Evolutionary conservation across 2,888 invertebrate species (phyloP), one percentile per base, ranked within the genome.

Genomic region (Macrostomum cliftonense): DNA sequence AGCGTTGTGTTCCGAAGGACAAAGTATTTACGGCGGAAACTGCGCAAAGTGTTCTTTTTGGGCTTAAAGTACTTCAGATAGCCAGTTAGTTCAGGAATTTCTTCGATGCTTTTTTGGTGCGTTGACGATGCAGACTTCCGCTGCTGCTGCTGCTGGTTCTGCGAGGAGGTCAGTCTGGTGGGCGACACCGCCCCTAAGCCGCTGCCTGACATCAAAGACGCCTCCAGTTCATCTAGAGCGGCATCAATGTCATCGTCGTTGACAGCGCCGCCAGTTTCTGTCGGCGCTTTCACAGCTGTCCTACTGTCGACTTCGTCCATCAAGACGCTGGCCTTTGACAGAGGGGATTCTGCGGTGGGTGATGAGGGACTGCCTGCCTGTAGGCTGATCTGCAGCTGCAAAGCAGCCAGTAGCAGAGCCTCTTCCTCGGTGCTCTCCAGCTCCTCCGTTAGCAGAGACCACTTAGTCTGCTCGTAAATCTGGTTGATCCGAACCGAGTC

Each of bases 381-480:
- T 4, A 47, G 43, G 37, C 39, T 28, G 12, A 51, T 37, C 13
- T 50, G 49, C 11, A 87, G 85, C 78, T 93, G 91, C 54, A 97
- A 73, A 0, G 93, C 93, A 43, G 88, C 93, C 73, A 97, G 97
- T 77, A 97, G 81, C 52, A 93, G 77, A 79, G 91, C 88, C 74
- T 97, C 97, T 70, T 97, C 95, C 71, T 95, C 95, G 0, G 95
- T 97, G 68, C 93, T 95, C 64, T 97, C 93, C 52, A 93, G 79
- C 71, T 95, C 93, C 70, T 99, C 97, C 60, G 88, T 85, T 52
- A 97, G 77, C 58, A 99, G 78, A 62, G 87, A 81, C 93, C 95
- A 95, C 68, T 87, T 88, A 48, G 93, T 89, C 71, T 97, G 97
- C 71, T 97, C 95, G 73, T 87, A 97, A 59, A 97, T 79, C 74